Base-by-base conservation (phyloP, 2,888 invertebrate species). In the Lottia scabra region DNA sequence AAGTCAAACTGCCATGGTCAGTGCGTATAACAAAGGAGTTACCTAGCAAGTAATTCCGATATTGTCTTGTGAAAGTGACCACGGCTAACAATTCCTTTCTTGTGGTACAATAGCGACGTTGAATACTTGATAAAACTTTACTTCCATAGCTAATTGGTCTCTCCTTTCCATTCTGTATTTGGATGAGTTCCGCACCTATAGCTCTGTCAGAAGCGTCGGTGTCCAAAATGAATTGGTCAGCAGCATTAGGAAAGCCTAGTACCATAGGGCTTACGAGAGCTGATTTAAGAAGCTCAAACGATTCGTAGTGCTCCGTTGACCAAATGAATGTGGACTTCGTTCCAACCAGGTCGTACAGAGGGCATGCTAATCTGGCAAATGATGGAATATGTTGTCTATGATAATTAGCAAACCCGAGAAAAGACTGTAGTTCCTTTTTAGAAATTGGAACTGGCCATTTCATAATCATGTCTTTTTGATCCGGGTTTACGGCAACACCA, bases 161-260 rank as follows among this genome's bases (percentile, higher is more conserved):
- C 68, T 77, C 79, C 5, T 64, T 44, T 0, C 76, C 78, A 10
- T 73, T 67, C 56, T 79, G 78, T 0, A 81, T 65, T 48, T 80
- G 80, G 1, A 66, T 45, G 0, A 79, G 70, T 23, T 75, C 79
- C 6, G 74, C 75, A 1, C 78, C 81, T 27, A 78, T 72, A 0
- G 81, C 78, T 0, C 8, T 13, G 65, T 80, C 74, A 13, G 76
- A 77, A 0, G 81, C 76, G 68, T 80, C 77, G 16, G 76, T 78
- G 56, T 76, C 76, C 63, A 80, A 63, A 5, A 80, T 73, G 45
- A 80, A 76, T 13, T 13, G 46, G 13, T 71, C 78, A 2, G 62
- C n/a, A 2, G n/a, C 48, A 16, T 73, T 75, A 16, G 80, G 76
- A 6, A 80, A 45, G 2, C 69, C 65, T n/a, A 78, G 64, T 3